Evolutionary conservation across 35 echinoderm and acorn worm genomes (phyloP), one percentile per base, ranked within the genome.

Genomic region (Eucidaris tribuloides): DNA sequence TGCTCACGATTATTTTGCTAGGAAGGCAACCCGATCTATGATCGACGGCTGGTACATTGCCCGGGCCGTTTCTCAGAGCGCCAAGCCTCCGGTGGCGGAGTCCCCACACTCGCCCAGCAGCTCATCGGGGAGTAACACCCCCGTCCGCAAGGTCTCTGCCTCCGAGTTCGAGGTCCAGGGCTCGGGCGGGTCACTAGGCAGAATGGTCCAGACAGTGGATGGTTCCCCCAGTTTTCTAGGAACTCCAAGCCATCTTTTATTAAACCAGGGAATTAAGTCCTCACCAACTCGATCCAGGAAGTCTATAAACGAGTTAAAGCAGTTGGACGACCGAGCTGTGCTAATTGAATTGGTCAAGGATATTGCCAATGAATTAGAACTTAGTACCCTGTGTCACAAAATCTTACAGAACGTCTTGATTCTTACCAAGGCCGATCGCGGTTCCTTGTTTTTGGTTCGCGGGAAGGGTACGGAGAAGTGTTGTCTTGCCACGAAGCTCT

Each of bases 1-100:
- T 57, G 72, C 90, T 31, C 96, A 99, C 45, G 96, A 93, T 77
- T 99, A 99, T 71, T 99, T 99, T 82, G 96, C 96, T 23, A 86
- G 96, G 20, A 99, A 99, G 44, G 96, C 96, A 28, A 99, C 96
- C 22, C 64, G 96, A 3, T 90, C 81, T 30, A 99, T 99, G 96
- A 99, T 99, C 29, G 96, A 99, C 43, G 96, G 96, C n/a, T 99
- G 96, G 96, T 99, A 93, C 60, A 99, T 99, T 62, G 65, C 91
- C n/a, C 59, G 91, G 11, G 96, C 96, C 5, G 91, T 99, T 42
- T 97, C 94, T 15, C 94, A 97, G 59, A 92, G 89, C 55, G 78
- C 89, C 15, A 93, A 90, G 34, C 86, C 91, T 38, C 86, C 90
- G 15, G 87, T 93, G 37, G 90, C 87, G 9, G 96, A 99, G 71